Conservation (phyloP, 2,888 invertebrate genomes). For the Tigriopus californicus region DNA sequence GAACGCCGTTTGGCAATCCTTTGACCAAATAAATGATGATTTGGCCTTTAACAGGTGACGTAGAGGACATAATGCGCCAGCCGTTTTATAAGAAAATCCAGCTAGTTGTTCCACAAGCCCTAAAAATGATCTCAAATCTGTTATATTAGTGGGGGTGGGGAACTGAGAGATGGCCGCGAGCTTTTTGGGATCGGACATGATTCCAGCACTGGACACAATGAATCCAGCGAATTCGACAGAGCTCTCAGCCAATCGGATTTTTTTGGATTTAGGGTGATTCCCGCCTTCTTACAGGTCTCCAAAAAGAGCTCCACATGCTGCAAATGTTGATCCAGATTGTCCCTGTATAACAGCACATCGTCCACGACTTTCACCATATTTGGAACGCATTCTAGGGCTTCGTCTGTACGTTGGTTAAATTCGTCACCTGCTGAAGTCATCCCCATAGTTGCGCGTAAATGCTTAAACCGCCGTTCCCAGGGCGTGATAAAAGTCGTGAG, state of each 20-base stretch:
- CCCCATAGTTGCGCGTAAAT: constrained; percentile 13
- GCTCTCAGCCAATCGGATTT: neutral
- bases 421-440: constrained; percentile 9
- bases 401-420: constrained; percentile 4
- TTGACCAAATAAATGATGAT: no score
- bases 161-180: no score
- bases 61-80: no score
- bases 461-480: neutral
- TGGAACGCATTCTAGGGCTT: constrained; percentile 5
- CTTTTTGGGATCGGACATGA: neutral
- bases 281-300: neutral
- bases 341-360: neutral
- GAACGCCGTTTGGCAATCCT: constrained; percentile 3
- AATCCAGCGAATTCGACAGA: no score
- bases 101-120: no score
- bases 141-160: neutral
- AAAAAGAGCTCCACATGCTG: neutral
- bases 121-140: no score
- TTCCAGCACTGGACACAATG: no score
- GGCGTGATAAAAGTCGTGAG: constrained; percentile 11
- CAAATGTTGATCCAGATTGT: neutral
- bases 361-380: constrained; percentile 12
- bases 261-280: constrained; percentile 1
- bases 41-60: no score
- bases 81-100: no score